A percentile compares a stretch with the other conserved stretches of the same genome.
These are phyloP conservation scores for Leuciscus waleckii DNA, from an alignment of 2,797 vertebrate species.

Conservation along the genomic window DNA sequence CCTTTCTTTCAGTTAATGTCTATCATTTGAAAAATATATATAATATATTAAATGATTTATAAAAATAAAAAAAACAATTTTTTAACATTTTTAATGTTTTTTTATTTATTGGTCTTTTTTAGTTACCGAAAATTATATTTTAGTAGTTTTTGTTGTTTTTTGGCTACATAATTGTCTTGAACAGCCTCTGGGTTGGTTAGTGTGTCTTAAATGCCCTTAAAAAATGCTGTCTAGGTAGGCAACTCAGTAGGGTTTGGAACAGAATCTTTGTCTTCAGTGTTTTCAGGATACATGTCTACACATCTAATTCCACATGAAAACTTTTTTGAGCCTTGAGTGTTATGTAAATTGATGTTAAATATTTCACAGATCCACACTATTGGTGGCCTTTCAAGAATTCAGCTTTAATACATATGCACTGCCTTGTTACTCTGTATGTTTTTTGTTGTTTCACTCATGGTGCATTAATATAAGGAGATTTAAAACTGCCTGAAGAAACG, in stretches of 20 bases:
- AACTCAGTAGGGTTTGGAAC: conserved; percentile 19
- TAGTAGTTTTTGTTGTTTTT: neutral
- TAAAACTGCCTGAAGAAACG: conserved; percentile 64
- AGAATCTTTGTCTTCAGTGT: neutral
- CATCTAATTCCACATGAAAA: neutral
- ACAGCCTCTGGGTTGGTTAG: conserved; percentile 57
- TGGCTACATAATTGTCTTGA: neutral
- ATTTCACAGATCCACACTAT: conserved; percentile 67
- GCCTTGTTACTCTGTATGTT: conserved; percentile 75
- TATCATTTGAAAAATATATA: neutral
- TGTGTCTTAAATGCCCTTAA: neutral
- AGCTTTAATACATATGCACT: conserved; percentile 74
- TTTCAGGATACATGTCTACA: neutral
- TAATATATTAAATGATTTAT: neutral
- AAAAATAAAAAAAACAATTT: neutral
- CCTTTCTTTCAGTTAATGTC: neutral
- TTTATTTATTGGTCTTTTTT: too few relatives aligned
- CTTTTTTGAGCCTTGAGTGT: conserved; percentile 65
- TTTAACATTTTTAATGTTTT: too few relatives aligned
- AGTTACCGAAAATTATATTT: neutral
- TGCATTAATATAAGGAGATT: conserved; percentile 70
- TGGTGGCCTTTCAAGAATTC: conserved; percentile 69
- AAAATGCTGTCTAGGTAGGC: neutral
- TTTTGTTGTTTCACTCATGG: conserved; percentile 51
- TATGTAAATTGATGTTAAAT: conserved; percentile 72